Evolutionary conservation across 2,113 vertebrate species (phyloP).

Genomic region (Herpetotheres cachinnans): DNA sequence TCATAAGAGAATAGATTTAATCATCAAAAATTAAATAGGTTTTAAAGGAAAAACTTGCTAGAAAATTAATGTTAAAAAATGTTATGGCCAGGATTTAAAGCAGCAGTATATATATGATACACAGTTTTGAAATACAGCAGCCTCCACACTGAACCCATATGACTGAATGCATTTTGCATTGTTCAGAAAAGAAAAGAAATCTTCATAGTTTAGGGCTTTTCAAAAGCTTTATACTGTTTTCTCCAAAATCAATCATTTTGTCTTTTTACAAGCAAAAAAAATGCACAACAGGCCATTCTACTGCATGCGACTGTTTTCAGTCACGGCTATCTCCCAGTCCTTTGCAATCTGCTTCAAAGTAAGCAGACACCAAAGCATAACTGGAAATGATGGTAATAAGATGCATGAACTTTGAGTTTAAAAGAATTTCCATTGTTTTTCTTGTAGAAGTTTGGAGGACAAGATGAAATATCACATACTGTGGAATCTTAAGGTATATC

Average conservation of each 20-base stretch:
- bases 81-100: background rate
- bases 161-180: background rate
- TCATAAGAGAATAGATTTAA: conserved; percentile 44
- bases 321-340: background rate
- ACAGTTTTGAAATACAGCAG: background rate
- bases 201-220: background rate
- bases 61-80: conserved; percentile 16
- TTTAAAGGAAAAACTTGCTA: conserved; percentile 9
- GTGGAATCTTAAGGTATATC: conserved; percentile 5
- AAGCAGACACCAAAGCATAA: conserved; percentile 19
- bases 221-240: conserved; percentile 16
- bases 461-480: conserved; percentile 1
- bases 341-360: conserved; percentile 40
- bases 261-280: conserved; percentile 1
- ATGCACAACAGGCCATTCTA: background rate
- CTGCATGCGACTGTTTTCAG: background rate
- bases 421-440: conserved; percentile 11
- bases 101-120: background rate
- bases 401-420: conserved; percentile 19
- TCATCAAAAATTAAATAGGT: conserved; percentile 33
- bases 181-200: background rate
- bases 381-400: conserved; percentile 1
- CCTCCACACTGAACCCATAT: background rate
- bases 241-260: conserved; percentile 17
- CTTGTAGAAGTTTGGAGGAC: background rate